phyloP scores from a whole-genome alignment of 2,113 vertebrate genomes.

The Peromyscus leucopus region DNA sequence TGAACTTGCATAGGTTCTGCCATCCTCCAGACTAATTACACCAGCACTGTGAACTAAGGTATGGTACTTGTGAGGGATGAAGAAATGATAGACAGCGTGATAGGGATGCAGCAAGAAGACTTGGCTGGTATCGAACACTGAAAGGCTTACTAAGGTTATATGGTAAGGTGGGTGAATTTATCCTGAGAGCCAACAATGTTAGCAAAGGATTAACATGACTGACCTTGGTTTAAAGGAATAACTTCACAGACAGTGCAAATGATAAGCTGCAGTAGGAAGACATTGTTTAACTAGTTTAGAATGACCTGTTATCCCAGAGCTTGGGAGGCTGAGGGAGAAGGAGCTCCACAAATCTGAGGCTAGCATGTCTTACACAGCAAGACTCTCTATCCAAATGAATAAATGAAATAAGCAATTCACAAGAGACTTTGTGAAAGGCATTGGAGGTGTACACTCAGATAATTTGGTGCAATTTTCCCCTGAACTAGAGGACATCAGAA shows the following conservation, averaged over 20 bases:
- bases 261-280: neutral
- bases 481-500: constrained; percentile 7
- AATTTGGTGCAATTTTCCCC: constrained; percentile 29
- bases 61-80: constrained; percentile 2
- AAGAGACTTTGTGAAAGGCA: neutral
- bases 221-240: constrained; percentile 50
- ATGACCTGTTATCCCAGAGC: neutral
- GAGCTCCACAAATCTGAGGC: neutral
- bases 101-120: neutral
- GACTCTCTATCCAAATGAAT: neutral
- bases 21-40: constrained; percentile 48
- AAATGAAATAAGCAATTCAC: neutral
- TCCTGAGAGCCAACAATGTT: neutral
- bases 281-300: neutral
- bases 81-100: neutral
- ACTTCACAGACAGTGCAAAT: neutral
- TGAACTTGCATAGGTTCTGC: constrained; percentile 23
- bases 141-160: constrained; percentile 6
- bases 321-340: neutral
- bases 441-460: neutral
- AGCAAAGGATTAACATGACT: constrained; percentile 35
- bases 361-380: neutral
- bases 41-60: constrained; percentile 45
- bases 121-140: neutral
- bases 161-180: constrained; percentile 34